Percentiles rank a stretch among this genome's conserved stretches.
Evolutionary conservation across 1,140 invertebrate genomes (phyloP).

Genomic region (Drosophila leontia): DNA sequence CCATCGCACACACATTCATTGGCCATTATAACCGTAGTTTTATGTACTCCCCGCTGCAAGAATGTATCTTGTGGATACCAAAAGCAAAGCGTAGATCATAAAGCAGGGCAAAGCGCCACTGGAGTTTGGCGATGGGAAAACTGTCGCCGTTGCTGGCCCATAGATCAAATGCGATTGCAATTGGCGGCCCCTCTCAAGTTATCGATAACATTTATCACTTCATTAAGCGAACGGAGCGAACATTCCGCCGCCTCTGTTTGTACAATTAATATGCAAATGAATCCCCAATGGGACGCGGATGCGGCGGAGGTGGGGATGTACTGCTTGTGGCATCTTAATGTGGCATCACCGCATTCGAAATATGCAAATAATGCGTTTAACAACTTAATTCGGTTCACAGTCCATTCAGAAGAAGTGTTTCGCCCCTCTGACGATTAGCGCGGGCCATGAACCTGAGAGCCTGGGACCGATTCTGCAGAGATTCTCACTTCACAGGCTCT

Average conservation of each 20-base stretch:
- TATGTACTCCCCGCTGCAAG: constrained; percentile 25
- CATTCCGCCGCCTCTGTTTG: constrained; percentile 64
- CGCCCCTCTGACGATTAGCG: constrained; percentile 66
- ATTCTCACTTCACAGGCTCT: constrained; percentile 19
- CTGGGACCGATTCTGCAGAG: constrained; percentile 25
- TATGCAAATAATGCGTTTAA: constrained; percentile 85
- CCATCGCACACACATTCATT: constrained; percentile 8
- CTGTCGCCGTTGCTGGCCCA: constrained; percentile 19
- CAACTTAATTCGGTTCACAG: constrained; percentile 77
- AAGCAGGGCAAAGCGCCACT: constrained; percentile 1
- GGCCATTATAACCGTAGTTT: constrained; percentile 40
- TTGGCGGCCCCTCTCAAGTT: constrained; percentile 42
- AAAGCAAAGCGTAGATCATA: constrained; percentile 16
- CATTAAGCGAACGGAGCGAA: constrained; percentile 53
- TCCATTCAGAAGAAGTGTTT: constrained; percentile 41
- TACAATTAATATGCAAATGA: constrained; percentile 84
- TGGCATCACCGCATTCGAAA: constrained; percentile 67
- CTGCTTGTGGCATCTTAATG: constrained; percentile 68
- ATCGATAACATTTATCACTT: constrained; percentile 76
- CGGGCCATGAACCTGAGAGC: constrained; percentile 68
- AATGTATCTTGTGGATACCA: constrained; percentile 42
- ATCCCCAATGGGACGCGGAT: constrained; percentile 6
- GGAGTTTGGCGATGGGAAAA: constrained; percentile 21
- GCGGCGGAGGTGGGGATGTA: constrained; percentile 3
- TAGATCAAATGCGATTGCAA: constrained; percentile 46